Percentiles rank a stretch among this genome's conserved stretches.
phyloP scores from a whole-genome alignment of 2,113 vertebrate genomes.

The Malurus elegans region DNA sequence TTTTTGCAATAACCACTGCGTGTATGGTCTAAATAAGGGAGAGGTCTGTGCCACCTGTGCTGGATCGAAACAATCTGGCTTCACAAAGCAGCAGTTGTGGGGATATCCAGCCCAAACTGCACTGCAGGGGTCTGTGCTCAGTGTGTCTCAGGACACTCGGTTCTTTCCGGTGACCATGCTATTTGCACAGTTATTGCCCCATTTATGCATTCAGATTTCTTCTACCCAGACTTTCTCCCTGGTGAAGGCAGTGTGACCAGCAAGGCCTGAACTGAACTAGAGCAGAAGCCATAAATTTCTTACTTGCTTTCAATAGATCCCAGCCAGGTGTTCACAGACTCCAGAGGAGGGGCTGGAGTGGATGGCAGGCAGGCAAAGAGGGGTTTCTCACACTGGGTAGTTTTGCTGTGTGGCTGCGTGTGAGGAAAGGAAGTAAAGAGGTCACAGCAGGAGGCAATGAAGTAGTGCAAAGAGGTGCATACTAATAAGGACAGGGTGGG shows the following conservation, averaged over 20 bases:
- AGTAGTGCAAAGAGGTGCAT: neutral
- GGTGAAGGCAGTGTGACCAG: neutral
- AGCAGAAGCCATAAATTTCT: neutral
- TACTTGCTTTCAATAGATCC: neutral
- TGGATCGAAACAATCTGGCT: neutral
- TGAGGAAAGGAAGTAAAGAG: neutral
- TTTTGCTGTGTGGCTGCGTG: neutral
- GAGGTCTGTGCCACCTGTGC: neutral
- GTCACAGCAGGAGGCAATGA: neutral
- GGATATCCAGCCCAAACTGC: neutral
- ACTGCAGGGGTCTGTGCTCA: neutral
- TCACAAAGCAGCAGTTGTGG: neutral
- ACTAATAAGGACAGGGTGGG: rapidly evolving
- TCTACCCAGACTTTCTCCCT: rapidly evolving
- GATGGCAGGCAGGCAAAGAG: neutral
- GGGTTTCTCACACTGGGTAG: neutral
- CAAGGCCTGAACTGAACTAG: neutral
- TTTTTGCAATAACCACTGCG: rapidly evolving
- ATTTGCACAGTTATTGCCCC: neutral
- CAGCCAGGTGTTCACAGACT: neutral
- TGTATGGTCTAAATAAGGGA: neutral
- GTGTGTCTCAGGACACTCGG: neutral
- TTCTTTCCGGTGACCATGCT: neutral
- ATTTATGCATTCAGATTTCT: neutral
- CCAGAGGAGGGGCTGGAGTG: neutral